A percentile compares a stretch with the other conserved stretches of the same genome.
phyloP scores from a whole-genome alignment of 2,113 vertebrate species.

The rabbit (Oryctolagus cuniculus) region DNA sequence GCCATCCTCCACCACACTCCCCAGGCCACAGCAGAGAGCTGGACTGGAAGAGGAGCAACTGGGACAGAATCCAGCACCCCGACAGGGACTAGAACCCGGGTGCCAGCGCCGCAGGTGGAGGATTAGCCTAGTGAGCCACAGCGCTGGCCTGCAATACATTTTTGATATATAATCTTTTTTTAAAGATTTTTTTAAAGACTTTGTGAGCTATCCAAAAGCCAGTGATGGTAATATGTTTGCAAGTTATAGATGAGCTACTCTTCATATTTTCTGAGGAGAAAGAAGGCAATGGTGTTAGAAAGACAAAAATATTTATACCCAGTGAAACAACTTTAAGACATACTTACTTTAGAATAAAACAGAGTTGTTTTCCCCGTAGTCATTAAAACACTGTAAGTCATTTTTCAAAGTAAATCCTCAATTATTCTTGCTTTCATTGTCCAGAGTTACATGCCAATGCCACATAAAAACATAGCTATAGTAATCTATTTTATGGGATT shows the following conservation, averaged over 20 bases:
- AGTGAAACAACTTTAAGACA: not conserved
- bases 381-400: not conserved
- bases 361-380: not conserved
- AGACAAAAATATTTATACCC: not conserved
- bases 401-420: not conserved
- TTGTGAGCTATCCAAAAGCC: not conserved
- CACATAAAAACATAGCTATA: not conserved
- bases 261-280: not conserved
- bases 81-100: too few species aligned
- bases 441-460: not conserved
- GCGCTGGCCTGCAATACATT: not conserved
- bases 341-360: not conserved
- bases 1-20: too few species aligned
- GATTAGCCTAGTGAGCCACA: too few species aligned
- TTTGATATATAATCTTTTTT: slow-evolving; percentile 39
- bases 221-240: not conserved
- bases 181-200: not conserved
- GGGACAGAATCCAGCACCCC: too few species aligned
- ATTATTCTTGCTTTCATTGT: not conserved
- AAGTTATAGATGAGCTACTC: not conserved
- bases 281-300: not conserved
- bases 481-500: not conserved
- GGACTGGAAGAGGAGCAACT: too few species aligned
- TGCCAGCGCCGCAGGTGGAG: too few species aligned
- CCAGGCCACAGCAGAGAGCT: too few species aligned